Percentiles rank a stretch among this genome's conserved stretches.
phyloP scores from a whole-genome alignment of 2,888 invertebrate genomes.

The Caenorhabditis zanzibari region DNA sequence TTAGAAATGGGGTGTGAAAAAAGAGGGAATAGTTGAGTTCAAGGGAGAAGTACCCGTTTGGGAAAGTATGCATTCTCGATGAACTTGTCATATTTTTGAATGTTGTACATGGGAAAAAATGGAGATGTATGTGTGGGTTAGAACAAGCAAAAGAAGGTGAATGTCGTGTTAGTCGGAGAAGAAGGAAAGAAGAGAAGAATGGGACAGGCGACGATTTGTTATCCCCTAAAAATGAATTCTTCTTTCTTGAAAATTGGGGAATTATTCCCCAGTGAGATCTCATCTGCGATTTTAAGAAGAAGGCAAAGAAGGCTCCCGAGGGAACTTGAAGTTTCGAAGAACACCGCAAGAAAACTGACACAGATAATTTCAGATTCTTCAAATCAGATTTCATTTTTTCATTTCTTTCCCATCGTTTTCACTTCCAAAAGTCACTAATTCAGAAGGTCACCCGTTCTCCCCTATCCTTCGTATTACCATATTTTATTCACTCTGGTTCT shows the following conservation, averaged over 20 bases:
- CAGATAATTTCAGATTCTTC: too few species aligned
- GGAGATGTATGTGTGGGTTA: neutral
- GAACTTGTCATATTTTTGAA: conserved; percentile 55
- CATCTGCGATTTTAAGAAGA: too few species aligned
- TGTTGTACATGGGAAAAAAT: conserved; percentile 27
- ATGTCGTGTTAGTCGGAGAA: conserved; percentile 29
- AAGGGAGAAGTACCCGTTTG: conserved; percentile 12
- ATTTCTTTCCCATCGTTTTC: too few species aligned
- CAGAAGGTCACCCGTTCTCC: conserved; percentile 21
- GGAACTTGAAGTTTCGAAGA: too few species aligned
- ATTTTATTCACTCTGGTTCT: neutral
- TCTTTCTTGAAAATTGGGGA: neutral
- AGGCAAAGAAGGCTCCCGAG: too few species aligned
- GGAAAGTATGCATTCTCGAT: conserved; percentile 56
- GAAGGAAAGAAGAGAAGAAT: neutral
- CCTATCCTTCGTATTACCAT: neutral
- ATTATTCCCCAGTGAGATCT: conserved; percentile 30
- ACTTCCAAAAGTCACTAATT: neutral
- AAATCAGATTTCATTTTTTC: neutral
- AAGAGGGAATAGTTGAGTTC: neutral
- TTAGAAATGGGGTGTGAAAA: conserved; percentile 33
- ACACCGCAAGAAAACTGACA: too few species aligned
- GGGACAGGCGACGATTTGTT: conserved; percentile 34
- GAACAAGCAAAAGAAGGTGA: conserved; percentile 1
- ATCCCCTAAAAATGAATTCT: conserved; percentile 23